Evolutionary conservation across 92 coral and sea anemone genomes (phyloP), one percentile per base, ranked within the genome.

Genomic region (Palythoa heliodiscus): DNA sequence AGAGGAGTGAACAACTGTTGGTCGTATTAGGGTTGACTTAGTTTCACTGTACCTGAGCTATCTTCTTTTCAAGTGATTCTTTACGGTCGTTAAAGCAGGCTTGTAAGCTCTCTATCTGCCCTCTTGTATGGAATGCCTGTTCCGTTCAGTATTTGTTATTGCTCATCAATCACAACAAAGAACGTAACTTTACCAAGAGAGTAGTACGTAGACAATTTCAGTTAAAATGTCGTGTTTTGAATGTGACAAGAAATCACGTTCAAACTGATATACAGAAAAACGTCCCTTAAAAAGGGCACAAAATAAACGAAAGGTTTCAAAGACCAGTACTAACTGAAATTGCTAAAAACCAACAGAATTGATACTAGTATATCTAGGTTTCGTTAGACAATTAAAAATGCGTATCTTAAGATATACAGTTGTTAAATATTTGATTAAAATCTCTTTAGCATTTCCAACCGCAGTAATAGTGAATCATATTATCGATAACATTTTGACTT

Each of bases 71-170:
- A 83, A 87, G 52, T 47, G 77, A 60, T 84, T 70, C 86, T 50
- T 87, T 87, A 22, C 89, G 86, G 13, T 87, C 90, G 47, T 52
- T 84, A 50, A 87, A 71, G 76, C 89, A 90, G 70, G 75, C 73
- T 69, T 90, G 88, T 52, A 90, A 76, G 55, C 78, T 85, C 77
- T 87, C 86, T 77, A 90, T 87, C 86, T 90, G 90, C 11, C 85
- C 90, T 83, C 84, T 80, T 66, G 84, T 70, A 15, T 66, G 73
- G 72, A 66, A 80, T 64, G 37, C 84, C 84, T 80, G 39, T 16
- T 47, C 17, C 11, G 52, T 80, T 67, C 10, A 63, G 43, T 5
- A 13, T 57, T 76, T 29, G 66, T 76, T 76, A 53, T 53, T 76
- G 2, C 40, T 50, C 4, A 54, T 7, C 15, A 53, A 7, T 25